Evolutionary conservation across 2,113 vertebrate genomes (phyloP).

Genomic region (Mirounga angustirostris): DNA sequence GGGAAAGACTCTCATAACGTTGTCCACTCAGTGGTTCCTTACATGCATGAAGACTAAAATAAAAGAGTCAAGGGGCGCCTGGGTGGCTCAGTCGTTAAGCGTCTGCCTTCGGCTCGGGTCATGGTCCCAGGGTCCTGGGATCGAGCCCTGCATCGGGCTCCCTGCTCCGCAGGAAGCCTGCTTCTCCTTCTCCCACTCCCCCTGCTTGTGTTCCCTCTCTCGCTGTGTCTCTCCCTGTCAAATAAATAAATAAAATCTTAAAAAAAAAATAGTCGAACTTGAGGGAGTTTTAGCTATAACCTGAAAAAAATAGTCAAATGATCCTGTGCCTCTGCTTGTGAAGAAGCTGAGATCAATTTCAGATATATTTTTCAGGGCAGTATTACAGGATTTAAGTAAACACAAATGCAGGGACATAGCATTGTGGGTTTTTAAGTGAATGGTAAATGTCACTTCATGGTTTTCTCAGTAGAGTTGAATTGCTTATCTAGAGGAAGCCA

Average conservation of each 20-base stretch:
- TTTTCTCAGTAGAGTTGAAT: neutral
- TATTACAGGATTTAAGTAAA: neutral
- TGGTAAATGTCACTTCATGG: neutral
- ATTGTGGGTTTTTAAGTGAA: slow-evolving; percentile 49
- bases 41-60: neutral
- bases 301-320: neutral
- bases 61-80: neutral
- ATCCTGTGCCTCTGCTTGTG: neutral
- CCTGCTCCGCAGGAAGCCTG: too few relatives aligned
- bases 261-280: slow-evolving; percentile 36
- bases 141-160: too few relatives aligned
- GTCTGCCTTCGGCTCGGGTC: too few relatives aligned
- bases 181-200: too few relatives aligned
- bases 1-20: slow-evolving; percentile 42
- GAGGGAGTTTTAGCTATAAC: neutral
- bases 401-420: neutral
- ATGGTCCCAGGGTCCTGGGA: too few relatives aligned
- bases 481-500: neutral
- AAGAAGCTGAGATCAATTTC: slow-evolving; percentile 38
- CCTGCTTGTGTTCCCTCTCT: too few relatives aligned
- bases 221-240: too few relatives aligned
- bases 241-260: too few relatives aligned
- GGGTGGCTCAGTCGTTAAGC: too few relatives aligned
- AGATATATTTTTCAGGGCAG: neutral
- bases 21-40: neutral